Evolutionary conservation across 2,113 vertebrate species (phyloP).

Genomic region (Crocuta crocuta): DNA sequence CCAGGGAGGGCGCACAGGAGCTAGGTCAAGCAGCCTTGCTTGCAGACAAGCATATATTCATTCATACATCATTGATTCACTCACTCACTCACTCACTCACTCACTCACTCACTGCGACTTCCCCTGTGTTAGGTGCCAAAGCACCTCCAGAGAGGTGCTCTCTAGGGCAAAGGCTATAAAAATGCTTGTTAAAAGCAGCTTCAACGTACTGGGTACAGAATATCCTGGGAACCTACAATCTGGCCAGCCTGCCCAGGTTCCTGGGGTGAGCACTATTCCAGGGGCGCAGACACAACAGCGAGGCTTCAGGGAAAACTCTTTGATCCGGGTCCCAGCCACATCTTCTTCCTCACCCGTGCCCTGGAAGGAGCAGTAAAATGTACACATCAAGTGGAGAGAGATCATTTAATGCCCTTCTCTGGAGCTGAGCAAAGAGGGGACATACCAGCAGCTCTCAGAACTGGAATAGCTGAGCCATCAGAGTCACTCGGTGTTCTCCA

Average conservation of each 20-base stretch:
- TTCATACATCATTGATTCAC: not conserved
- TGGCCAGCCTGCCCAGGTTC: not conserved
- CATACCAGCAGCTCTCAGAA: not conserved
- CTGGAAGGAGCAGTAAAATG: slow-evolving; percentile 71
- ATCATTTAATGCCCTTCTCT: slow-evolving; percentile 56
- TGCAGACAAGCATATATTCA: not conserved
- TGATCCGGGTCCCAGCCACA: slow-evolving; percentile 81
- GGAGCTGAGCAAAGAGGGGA: not conserved
- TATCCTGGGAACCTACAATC: not conserved
- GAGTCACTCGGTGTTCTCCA: not conserved
- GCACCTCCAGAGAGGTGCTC: not conserved
- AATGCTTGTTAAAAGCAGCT: not conserved
- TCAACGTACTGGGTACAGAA: not conserved
- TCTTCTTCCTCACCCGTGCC: slow-evolving; percentile 72
- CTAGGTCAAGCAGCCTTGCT: not conserved
- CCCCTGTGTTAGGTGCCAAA: not conserved
- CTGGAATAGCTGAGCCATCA: not conserved
- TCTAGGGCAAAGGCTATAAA: not conserved
- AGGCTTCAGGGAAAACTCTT: slow-evolving; percentile 73
- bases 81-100: no score
- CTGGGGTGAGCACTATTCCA: not conserved
- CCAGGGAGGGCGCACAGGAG: accelerated
- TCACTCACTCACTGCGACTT: no score
- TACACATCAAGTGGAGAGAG: slow-evolving; percentile 64
- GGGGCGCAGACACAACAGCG: not conserved